Percentiles rank a stretch among this genome's conserved stretches.
These are phyloP conservation scores for Diabrotica virgifera DNA, from an alignment of 1,140 invertebrate genomes.

Conservation along the genomic window DNA sequence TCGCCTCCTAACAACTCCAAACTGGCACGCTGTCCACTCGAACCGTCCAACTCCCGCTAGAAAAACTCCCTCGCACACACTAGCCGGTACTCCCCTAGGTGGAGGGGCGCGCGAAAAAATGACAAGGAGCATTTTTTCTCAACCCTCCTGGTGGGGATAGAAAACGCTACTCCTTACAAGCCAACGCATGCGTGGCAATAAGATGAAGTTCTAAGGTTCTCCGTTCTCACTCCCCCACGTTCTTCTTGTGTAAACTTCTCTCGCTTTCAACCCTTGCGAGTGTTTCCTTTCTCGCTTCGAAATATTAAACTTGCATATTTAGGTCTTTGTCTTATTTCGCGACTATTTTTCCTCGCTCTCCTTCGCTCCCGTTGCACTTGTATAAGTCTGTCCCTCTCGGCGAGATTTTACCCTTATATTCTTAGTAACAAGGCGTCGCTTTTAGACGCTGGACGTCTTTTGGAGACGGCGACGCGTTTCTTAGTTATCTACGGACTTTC, in stretches of 20 bases:
- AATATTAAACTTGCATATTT: constrained; percentile 37
- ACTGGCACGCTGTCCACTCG: constrained; percentile 21
- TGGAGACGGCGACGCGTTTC: constrained; percentile 41
- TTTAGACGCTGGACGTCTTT: constrained; percentile 48
- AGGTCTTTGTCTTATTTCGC: constrained; percentile 38
- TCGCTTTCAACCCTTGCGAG: constrained; percentile 39
- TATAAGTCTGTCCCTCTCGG: constrained; percentile 35
- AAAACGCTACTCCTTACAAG: constrained; percentile 41
- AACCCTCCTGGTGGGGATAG: constrained; percentile 37
- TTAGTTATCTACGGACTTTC: constrained; percentile 44
- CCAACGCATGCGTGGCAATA: constrained; percentile 41
- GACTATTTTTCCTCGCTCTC: constrained; percentile 35
- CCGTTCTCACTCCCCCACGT: constrained; percentile 30
- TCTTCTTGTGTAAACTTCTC: constrained; percentile 39
- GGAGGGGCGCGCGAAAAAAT: constrained; percentile 39
- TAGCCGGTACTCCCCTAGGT: constrained; percentile 21
- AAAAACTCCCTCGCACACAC: constrained; percentile 23
- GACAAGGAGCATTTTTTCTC: constrained; percentile 38
- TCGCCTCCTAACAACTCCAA: constrained; percentile 5
- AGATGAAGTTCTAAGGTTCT: constrained; percentile 47
- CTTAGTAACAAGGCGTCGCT: constrained; percentile 47
- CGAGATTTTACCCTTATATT: constrained; percentile 44
- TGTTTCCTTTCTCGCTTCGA: constrained; percentile 30
- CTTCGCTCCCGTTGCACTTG: constrained; percentile 37
- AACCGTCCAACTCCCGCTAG: constrained; percentile 21